Base-by-base conservation (phyloP, 1,140 invertebrate genomes). In the Caenorhabditis tropicalis region DNA sequence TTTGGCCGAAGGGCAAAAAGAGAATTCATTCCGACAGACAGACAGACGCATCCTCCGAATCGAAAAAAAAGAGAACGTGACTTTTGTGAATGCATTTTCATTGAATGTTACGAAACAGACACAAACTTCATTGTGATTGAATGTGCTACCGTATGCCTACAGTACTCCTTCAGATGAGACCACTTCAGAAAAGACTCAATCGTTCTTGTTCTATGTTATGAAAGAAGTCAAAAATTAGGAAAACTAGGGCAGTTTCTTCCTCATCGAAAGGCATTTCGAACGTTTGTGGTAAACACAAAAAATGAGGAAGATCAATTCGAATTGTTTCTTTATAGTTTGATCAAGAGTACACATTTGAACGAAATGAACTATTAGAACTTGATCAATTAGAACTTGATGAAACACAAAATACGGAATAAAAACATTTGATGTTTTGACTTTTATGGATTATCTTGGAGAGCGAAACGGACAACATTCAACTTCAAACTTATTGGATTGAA, bases 71-170 rank as follows among this genome's bases (percentile, higher is more conserved):
- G 24, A 29, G 15, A 65, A 74, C 65, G 65, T 74, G 65, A 74
- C 65, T 74, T 3, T 74, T 74, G 65, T 36, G 12, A 65, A 33
- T 33, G 24, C 15, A 19, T 36, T n/a, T 12, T 10, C 15, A 19
- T n/a, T n/a, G 19, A 27, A 36, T 6, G 31, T 4, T 16, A 16
- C 49, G 60, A 39, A 10, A 36, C 15, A 36, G 29, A 65, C 19
- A 65, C 58, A 65, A 65, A 65, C 58, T 65, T 65, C 58, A 65
- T 15, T 65, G 29, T 65, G 58, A 16, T 33, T 24, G 21, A 12
- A 27, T 19, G 4, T 51, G 29, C 53, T 19, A 24, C 21, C 24
- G 21, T 24, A 56, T 27, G 21, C 15, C 31, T 33, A 65, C 29
- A 65, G 31, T 65, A 65, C 16, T 65, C 53, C 12, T 43, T 43